phyloP scores from a whole-genome alignment of 2,888 invertebrate species.

The Cinara cedri region DNA sequence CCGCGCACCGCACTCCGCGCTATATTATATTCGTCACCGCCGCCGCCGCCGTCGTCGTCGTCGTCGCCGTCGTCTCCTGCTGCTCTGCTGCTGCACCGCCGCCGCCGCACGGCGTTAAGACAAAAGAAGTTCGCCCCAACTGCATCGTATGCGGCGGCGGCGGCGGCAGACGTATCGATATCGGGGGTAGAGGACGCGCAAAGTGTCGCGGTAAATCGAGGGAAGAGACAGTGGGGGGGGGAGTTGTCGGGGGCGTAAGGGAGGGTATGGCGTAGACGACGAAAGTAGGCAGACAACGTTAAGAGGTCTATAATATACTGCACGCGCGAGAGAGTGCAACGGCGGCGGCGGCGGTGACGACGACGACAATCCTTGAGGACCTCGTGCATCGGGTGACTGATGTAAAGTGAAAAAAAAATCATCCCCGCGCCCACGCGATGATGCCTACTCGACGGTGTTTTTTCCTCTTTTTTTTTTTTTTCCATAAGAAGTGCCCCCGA shows the following conservation, averaged over 20 bases:
- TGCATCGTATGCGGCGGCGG: neutral
- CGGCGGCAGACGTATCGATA: slow-evolving; percentile 50
- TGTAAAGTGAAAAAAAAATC: neutral
- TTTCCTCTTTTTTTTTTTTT: slow-evolving; percentile 25
- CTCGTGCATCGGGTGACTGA: slow-evolving; percentile 52
- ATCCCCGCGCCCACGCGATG: slow-evolving; percentile 27
- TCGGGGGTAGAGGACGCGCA: slow-evolving; percentile 34
- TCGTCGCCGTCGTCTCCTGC: slow-evolving; percentile 10
- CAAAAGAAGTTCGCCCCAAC: slow-evolving; percentile 28
- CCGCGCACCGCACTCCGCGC: too few species aligned
- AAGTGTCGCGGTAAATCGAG: too few species aligned
- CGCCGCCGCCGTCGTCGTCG: slow-evolving; percentile 1
- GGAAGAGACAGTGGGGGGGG: slow-evolving; percentile 12
- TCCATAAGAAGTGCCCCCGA: slow-evolving; percentile 45
- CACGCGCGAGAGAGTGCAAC: slow-evolving; percentile 31
- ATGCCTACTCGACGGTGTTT: slow-evolving; percentile 52
- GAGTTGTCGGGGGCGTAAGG: too few species aligned
- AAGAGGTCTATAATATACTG: slow-evolving; percentile 38
- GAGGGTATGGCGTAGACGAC: slow-evolving; percentile 6
- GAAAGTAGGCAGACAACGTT: slow-evolving; percentile 56
- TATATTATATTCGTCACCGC: slow-evolving; percentile 11
- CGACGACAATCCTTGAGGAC: slow-evolving; percentile 53
- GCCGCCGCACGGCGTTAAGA: slow-evolving; percentile 45
- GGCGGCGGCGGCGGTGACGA: slow-evolving; percentile 30
- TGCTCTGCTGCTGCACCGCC: slow-evolving; percentile 5